Base-by-base conservation (phyloP, 2,113 vertebrate species). In the Thymallus thymallus region DNA sequence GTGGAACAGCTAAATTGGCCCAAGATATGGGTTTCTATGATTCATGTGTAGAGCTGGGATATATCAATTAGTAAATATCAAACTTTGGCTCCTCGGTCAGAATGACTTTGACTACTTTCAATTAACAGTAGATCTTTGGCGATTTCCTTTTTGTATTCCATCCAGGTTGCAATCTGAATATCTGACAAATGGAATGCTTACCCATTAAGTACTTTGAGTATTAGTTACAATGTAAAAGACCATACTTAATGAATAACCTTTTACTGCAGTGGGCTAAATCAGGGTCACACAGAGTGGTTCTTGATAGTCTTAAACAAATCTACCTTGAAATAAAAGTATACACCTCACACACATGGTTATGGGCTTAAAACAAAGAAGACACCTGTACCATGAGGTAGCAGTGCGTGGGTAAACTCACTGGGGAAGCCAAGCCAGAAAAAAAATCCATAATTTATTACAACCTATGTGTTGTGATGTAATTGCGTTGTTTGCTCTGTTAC, bases 41-140 rank as follows among this genome's bases (percentile, higher is more conserved):
- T 84, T 82, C 84, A 84, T 79, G 82, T 82, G 78, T 75, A 30
- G 77, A 85, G 85, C 81, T 74, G 80, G 88, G 88, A 92, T 87
- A 85, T 88, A 90, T 93, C 91, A 93, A 93, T 93, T 91, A 93
- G 87, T 84, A 80, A 79, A 89, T 86, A 90, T 90, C 87, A 89
- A 88, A 90, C 83, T 89, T 84, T 76, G 78, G 82, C 82, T 82
- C 24, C 85, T 89, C 82, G 76, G 84, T 88, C 83, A 89, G 80
- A 83, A 74, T 68, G 1, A 51, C 65, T 67, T 76, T 74, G 16
- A 71, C 73, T 26, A 72, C 84, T 82, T 79, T 76, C 79, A 76
- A 73, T 74, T 71, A 12, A 51, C 61, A 69, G 71, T 78, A 74
- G 77, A 5, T 81, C 84, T 82, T 76, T 32, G 66, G 66, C 70